These are phyloP conservation scores for Aleiodes sp. DNA, from an alignment of 1,140 invertebrate genomes.

Conservation along the genomic window DNA sequence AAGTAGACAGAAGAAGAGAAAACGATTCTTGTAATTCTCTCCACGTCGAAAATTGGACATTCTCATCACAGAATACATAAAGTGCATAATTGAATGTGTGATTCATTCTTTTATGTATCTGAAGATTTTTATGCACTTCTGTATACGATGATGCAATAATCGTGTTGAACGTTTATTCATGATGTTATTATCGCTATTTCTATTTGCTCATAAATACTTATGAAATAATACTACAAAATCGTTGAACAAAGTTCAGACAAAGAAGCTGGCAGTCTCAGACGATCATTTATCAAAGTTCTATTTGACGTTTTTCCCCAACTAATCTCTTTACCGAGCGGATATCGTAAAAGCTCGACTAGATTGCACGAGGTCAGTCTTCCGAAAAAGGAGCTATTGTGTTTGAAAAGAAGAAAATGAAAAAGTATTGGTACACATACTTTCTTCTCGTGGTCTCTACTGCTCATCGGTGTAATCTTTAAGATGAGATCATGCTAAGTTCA, in stretches of 20 bases:
- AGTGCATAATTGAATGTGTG: constrained; percentile 4
- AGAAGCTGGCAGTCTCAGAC: too few species aligned
- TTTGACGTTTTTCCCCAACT: neutral
- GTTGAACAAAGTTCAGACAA: too few species aligned
- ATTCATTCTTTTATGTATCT: neutral
- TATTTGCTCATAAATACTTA: too few species aligned
- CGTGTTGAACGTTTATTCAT: too few species aligned
- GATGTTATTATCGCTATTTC: too few species aligned
- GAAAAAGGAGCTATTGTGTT: constrained; percentile 28
- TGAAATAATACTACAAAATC: too few species aligned
- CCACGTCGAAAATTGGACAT: neutral
- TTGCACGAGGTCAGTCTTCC: neutral
- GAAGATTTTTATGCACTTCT: neutral
- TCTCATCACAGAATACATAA: constrained; percentile 1
- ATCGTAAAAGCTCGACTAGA: constrained; percentile 28
- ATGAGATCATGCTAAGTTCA: constrained; percentile 53
- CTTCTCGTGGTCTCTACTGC: constrained; percentile 39
- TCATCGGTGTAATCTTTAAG: constrained; percentile 54
- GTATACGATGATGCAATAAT: too few species aligned
- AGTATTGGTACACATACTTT: constrained; percentile 20
- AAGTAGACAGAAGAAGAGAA: neutral
- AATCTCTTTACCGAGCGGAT: constrained; percentile 14
- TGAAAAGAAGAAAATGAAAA: constrained; percentile 41
- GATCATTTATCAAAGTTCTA: neutral
- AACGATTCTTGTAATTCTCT: neutral